Evolutionary conservation across 1,140 invertebrate genomes (phyloP).

Genomic region (Drosophila gunungcola): DNA sequence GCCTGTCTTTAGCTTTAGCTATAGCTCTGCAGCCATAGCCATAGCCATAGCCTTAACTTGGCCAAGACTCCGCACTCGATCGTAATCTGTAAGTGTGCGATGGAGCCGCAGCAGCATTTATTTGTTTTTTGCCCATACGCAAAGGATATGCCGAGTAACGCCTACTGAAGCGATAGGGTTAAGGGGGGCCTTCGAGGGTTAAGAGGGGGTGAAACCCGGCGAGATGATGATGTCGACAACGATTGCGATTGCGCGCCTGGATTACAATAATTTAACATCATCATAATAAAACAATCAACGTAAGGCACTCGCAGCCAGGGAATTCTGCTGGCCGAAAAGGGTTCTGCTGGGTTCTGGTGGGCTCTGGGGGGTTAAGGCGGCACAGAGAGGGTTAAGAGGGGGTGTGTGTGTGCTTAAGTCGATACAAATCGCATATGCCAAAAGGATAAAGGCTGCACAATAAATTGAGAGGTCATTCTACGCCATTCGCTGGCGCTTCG

Average conservation of each 20-base stretch:
- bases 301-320: slow-evolving; percentile 60
- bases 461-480: slow-evolving; percentile 85
- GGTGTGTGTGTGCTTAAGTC: slow-evolving; percentile 63
- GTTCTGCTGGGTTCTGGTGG: slow-evolving; percentile 1
- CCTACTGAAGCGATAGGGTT: slow-evolving; percentile 39
- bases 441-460: slow-evolving; percentile 81
- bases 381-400: neutral
- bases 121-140: slow-evolving; percentile 79
- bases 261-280: slow-evolving; percentile 85
- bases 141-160: slow-evolving; percentile 77
- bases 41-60: slow-evolving; percentile 10
- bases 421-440: slow-evolving; percentile 81
- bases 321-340: slow-evolving; percentile 11
- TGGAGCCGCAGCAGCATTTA: slow-evolving; percentile 60
- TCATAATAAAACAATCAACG: slow-evolving; percentile 85
- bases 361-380: too few species aligned
- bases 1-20: slow-evolving; percentile 11
- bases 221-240: slow-evolving; percentile 81
- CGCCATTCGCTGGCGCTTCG: slow-evolving; percentile 60
- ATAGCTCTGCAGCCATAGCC: neutral
- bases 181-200: neutral
- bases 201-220: slow-evolving; percentile 22
- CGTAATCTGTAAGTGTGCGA: slow-evolving; percentile 75
- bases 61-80: slow-evolving; percentile 67
- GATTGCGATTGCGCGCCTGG: slow-evolving; percentile 82